Percentiles rank a stretch among this genome's conserved stretches.
These are phyloP conservation scores for Zaprionus lineosus DNA, from an alignment of 2,888 invertebrate species.

Conservation along the genomic window DNA sequence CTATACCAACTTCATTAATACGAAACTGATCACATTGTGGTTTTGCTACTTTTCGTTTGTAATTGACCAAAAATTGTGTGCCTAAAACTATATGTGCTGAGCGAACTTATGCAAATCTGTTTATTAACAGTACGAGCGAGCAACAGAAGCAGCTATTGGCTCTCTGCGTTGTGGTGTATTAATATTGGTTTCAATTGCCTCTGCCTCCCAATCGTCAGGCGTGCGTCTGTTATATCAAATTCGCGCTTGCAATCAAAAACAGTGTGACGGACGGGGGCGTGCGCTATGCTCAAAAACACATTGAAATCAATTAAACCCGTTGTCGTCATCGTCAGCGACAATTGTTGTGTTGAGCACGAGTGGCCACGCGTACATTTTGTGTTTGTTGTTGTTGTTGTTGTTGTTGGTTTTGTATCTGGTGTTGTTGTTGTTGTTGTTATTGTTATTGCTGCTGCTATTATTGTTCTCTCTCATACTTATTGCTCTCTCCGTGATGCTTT, in stretches of 20 bases:
- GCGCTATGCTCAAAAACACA: constrained; percentile 57
- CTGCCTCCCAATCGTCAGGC: constrained; percentile 9
- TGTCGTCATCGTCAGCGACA: constrained; percentile 36
- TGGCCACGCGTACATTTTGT: constrained; percentile 72
- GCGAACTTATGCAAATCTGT: constrained; percentile 23
- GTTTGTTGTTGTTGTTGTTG: too few relatives aligned
- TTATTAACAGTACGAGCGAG: constrained; percentile 25
- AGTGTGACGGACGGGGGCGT: constrained; percentile 33
- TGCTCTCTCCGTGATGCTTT: constrained; percentile 29
- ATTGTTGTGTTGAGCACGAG: constrained; percentile 36
- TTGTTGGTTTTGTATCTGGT: too few relatives aligned
- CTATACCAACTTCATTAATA: too few relatives aligned
- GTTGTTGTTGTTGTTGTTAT: constrained; percentile 31
- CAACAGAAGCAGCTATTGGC: constrained; percentile 12
- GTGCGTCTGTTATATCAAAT: constrained; percentile 50
- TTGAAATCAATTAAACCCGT: constrained; percentile 68
- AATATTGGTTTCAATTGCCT: constrained; percentile 43
- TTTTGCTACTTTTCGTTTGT: constrained; percentile 29
- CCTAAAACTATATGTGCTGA: constrained; percentile 1
- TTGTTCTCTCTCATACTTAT: constrained; percentile 12
- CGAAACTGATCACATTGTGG: constrained; percentile 2
- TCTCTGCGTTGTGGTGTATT: constrained; percentile 16
- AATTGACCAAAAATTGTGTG: constrained; percentile 28
- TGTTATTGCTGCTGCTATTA: constrained; percentile 10
- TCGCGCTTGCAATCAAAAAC: constrained; percentile 61